Evolutionary conservation across 2,113 vertebrate genomes (phyloP), one percentile per base, ranked within the genome.

Genomic region (Cryptoleucopteryx plumbea): DNA sequence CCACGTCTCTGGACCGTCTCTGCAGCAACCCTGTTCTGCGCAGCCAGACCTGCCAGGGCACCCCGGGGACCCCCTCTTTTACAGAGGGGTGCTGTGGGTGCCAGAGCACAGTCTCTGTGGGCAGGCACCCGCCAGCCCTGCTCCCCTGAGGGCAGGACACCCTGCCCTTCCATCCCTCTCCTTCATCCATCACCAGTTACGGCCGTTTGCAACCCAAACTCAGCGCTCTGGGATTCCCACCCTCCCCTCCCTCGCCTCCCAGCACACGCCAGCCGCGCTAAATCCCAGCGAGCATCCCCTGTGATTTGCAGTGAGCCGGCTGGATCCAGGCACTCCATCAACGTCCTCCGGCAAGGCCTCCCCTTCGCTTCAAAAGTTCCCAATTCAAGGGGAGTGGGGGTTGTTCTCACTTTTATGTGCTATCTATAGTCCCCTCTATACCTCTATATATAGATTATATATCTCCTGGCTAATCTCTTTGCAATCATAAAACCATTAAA

Each of bases 401-500:
- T 12, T 87, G 75, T 23, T 95, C 85, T 80, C 85, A 7, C 93
- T 66, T 45, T 3, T 6, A 71, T 45, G 81, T 6, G 84, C 96
- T 95, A 92, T 97, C 93, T 95, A 94, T 86, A 94, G 90, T 8
- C 93, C 95, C 94, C 84, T 90, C 94, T 20, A 18, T 75, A 31
- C 40, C 82, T 94, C 96, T 95, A 93, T 72, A 80, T 93, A 95
- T 95, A 97, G 96, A 90, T 74, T 21, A 65, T 79, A 63, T 56
- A 88, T 90, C 95, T 96, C 83, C 80, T 27, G 52, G 77, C 92
- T 96, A 94, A 97, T 96, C 94, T 90, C 92, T 91, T 88, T 23
- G 93, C 95, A 97, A 97, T 98, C 94, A 96, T 43, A 94, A 95
- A 96, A 36, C 94, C 96, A 97, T 97, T 97, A 97, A 95, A 98